Conservation (phyloP, 2,113 vertebrate species). For the Desmodus rotundus region DNA sequence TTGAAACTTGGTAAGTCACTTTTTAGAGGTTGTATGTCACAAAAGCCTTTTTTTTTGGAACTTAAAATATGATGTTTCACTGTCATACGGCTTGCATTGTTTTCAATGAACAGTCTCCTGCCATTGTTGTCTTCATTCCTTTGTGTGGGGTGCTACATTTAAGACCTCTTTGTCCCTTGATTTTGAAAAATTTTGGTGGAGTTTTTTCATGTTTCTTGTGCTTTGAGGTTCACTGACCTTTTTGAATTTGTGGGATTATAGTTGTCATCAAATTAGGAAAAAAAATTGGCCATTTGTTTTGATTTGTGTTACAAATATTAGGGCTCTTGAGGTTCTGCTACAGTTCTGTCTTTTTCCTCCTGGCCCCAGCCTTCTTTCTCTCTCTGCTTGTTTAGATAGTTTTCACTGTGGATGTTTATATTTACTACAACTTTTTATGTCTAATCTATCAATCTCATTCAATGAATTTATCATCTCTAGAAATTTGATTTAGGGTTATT, state of each 20-base stretch:
- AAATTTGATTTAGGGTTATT: neutral
- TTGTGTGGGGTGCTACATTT: neutral
- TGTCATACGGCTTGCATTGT: neutral
- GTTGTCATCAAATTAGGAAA: neutral
- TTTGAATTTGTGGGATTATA: neutral
- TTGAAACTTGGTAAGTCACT: constrained; percentile 1
- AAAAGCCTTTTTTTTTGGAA: neutral
- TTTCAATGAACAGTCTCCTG: neutral
- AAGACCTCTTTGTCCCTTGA: neutral
- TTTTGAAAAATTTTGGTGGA: neutral
- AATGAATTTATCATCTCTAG: neutral
- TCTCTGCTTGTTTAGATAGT: neutral
- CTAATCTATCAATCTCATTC: neutral
- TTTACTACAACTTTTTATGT: neutral
- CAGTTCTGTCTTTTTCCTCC: neutral
- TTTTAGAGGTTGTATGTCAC: neutral
- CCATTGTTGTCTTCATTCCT: neutral
- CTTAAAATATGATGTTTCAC: neutral
- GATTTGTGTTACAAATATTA: neutral
- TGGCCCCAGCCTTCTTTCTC: neutral
- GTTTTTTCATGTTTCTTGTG: neutral
- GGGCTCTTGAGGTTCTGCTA: neutral
- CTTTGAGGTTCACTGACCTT: neutral
- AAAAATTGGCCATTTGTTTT: neutral
- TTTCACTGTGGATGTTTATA: neutral